Base-by-base conservation (phyloP, 1,140 invertebrate species). In the Ips nitidus region DNA sequence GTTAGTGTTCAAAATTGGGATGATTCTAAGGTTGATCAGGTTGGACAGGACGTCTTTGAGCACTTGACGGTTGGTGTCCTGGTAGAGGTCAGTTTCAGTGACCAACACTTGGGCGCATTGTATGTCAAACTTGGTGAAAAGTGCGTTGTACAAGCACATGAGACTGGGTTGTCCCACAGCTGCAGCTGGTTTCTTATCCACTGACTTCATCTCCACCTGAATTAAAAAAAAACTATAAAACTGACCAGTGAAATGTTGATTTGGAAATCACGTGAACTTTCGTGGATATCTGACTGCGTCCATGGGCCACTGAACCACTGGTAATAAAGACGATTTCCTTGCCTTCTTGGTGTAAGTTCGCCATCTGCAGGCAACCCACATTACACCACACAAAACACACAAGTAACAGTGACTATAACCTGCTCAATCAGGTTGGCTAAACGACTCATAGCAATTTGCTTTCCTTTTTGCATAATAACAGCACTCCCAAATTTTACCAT, bases 241-340 rank as follows among this genome's bases (percentile, higher is more conserved):
- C 8, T n/a, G 4, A 52, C 5, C 39, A 41, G 8, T 4, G 6
- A 42, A 22, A 8, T 42, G 56, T 65, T 36, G 4, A 39, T 55
- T 53, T 6, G 1, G 37, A 40, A 5, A 22, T 22, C 22, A 22
- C 22, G 22, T 22, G 22, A 22, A 22, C 22, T 22, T 22, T 55
- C 1, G 53, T 6, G 1, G 53, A 55, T 55, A 69, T 37, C 39
- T 62, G 61, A 1, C 58, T 42, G 55, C 66, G 55, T 55, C 66
- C 66, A 62, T 62, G 58, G 3, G 66, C 66, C 4, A 69, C 66
- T 7, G 40, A 43, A 4, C 66, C 66, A 40, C 66, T 69, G 2
- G 66, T 69, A 39, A 69, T 69, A 40, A 69, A 69, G 39, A 69
- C n/a, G 8, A 69, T 47, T 42, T 69, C 66, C 41, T 62, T 69